Percentiles rank a stretch among this genome's conserved stretches.
Conservation (phyloP, 2,113 vertebrate species). For the Dasyprocta punctata region DNA sequence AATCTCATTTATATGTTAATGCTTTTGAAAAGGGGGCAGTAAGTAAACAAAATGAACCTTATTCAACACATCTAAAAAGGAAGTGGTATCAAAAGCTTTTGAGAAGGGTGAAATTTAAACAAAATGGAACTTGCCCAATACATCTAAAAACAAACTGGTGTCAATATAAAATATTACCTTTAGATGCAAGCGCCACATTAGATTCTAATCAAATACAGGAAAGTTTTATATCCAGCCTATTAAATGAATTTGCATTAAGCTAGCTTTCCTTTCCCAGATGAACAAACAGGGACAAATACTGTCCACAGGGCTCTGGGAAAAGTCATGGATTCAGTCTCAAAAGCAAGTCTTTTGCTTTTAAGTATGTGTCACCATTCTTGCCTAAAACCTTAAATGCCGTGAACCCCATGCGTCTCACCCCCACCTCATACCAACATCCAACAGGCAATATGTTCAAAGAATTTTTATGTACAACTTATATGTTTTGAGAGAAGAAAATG, state of each 20-base stretch:
- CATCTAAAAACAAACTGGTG: neutral
- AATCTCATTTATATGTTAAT: neutral
- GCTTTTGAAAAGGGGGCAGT: neutral
- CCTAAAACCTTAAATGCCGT: rapidly evolving
- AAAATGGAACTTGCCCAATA: neutral
- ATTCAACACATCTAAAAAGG: neutral
- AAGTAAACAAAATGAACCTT: neutral
- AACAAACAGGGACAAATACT: neutral
- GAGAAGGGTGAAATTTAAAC: neutral
- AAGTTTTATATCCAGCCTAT: neutral
- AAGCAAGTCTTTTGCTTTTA: neutral
- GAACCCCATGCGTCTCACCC: neutral
- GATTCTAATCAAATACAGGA: neutral
- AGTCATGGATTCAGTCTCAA: neutral
- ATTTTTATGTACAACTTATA: neutral
- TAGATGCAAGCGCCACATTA: neutral
- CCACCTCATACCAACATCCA: no score
- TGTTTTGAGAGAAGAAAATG: neutral
- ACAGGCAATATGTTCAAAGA: neutral
- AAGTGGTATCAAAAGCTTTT: neutral
- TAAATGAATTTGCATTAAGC: neutral
- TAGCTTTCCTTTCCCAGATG: neutral
- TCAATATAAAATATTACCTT: neutral
- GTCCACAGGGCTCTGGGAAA: neutral
- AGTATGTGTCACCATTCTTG: neutral